These are phyloP conservation scores for Microplitis mediator DNA, from an alignment of 1,140 invertebrate species.

Conservation along the genomic window DNA sequence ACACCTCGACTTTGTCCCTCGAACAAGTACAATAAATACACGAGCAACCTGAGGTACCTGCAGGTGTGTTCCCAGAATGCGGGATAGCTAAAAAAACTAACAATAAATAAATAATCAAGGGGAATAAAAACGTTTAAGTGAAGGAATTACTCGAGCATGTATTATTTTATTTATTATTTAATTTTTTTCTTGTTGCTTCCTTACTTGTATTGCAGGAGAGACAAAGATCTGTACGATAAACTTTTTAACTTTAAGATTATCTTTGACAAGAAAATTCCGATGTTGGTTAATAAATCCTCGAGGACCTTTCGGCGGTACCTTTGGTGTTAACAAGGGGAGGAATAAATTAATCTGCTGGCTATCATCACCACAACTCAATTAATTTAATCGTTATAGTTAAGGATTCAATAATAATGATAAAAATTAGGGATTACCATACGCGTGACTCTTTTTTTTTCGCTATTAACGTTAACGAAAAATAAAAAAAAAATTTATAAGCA, in stretches of 20 bases:
- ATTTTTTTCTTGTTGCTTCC: too few relatives aligned
- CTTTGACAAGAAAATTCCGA: not conserved
- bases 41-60: not conserved
- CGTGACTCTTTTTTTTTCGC: not conserved
- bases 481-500: slow-evolving; percentile 1
- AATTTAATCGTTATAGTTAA: not conserved
- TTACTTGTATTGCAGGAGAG: too few relatives aligned
- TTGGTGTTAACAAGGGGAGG: slow-evolving; percentile 11
- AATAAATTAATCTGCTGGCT: slow-evolving; percentile 2
- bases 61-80: slow-evolving; percentile 12
- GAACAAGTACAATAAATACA: too few relatives aligned
- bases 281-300: not conserved
- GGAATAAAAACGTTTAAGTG: not conserved
- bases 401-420: not conserved
- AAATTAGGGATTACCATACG: not conserved
- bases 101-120: not conserved
- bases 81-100: not conserved
- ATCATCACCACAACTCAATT: not conserved
- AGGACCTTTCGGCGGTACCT: not conserved
- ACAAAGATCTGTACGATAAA: too few relatives aligned
- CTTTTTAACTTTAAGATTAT: not conserved
- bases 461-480: not conserved
- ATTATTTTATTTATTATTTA: too few relatives aligned
- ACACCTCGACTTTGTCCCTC: not conserved
- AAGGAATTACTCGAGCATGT: not conserved